Base-by-base conservation (phyloP, 2,888 invertebrate genomes). In the Cristatella mucedo region DNA sequence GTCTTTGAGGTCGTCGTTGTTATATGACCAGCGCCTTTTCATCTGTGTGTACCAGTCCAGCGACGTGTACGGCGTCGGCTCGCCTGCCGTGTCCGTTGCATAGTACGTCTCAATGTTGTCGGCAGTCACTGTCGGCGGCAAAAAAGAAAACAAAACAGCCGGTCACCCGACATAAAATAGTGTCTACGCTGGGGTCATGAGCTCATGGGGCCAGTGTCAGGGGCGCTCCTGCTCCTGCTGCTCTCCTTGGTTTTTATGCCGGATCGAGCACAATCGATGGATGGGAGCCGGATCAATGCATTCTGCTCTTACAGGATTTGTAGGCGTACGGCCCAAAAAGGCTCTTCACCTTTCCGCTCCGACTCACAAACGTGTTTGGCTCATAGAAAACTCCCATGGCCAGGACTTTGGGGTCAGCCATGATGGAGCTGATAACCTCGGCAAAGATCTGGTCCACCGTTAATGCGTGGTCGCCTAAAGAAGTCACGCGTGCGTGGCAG, bases 381-480 rank as follows among this genome's bases (percentile, higher is more conserved):
- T 91, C 91, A 79, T 83, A 86, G 59, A 76, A 81, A 41, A 77
- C 77, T 50, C 86, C 87, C 37, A 87, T 85, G 2, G 86, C 81
- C 80, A 86, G 84, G 44, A 95, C 80, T 61, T 82, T 80, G 44
- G 83, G 80, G 64, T 93, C 84, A 1, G 87, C 86, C 58, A 91
- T 73, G 1, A 91, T 78, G 41, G 87, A 71, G 1, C 91, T 80
- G 24, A 95, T 67, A 0, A 87, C 89, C 66, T 93, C 93, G 1
- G 84, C 91, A 55, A 89, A 80, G 79, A 93, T 82, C 71, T 93
- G 91, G 69, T 93, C 91, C 66, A 86, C 85, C 0, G 85, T 82
- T 20, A 89, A 70, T 0, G 83, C 79, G 50, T 78, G 78, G 63
- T 89, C 89, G 0, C 86, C 78, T 22, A n/a, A n/a, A n/a, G n/a